These are phyloP conservation scores for Noctua comes DNA, from an alignment of 2,888 invertebrate species.

Conservation along the genomic window DNA sequence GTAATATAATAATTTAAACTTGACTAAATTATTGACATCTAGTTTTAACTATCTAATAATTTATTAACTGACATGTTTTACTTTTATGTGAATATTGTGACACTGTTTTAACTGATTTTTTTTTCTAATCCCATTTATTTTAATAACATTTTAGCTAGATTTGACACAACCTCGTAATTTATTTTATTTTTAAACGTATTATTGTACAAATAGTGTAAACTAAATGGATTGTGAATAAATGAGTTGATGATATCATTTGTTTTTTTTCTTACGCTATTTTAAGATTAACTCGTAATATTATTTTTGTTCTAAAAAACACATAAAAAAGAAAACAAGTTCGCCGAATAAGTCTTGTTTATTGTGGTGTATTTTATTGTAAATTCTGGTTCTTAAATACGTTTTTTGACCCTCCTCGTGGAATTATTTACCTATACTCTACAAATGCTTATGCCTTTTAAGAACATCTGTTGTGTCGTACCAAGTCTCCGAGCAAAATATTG, in stretches of 20 bases:
- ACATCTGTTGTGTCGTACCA: not conserved
- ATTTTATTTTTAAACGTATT: constrained; percentile 62
- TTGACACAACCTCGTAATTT: constrained; percentile 60
- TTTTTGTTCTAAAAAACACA: not conserved
- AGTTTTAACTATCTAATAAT: constrained; percentile 35
- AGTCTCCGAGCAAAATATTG: not conserved
- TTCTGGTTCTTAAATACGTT: not conserved
- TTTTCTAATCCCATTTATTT: constrained; percentile 12
- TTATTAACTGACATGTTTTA: constrained; percentile 34
- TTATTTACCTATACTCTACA: not conserved
- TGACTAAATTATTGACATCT: constrained; percentile 47
- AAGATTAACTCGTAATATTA: not conserved
- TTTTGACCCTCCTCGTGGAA: not conserved
- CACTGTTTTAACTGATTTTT: constrained; percentile 1
- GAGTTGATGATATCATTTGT: constrained; percentile 49
- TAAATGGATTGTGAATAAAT: constrained; percentile 73
- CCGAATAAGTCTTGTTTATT: not conserved
- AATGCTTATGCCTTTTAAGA: not conserved
- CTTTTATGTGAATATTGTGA: constrained; percentile 46
- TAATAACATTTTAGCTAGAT: constrained; percentile 38
- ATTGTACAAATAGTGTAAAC: constrained; percentile 67
- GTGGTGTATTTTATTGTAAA: not conserved
- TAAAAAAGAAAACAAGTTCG: not conserved
- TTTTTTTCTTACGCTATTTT: not conserved
- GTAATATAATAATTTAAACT: constrained; percentile 11